These are phyloP conservation scores for Mastigias papua DNA, from an alignment of 30 jellyfish, hydroid and myxozoan genomes.

Conservation along the genomic window DNA sequence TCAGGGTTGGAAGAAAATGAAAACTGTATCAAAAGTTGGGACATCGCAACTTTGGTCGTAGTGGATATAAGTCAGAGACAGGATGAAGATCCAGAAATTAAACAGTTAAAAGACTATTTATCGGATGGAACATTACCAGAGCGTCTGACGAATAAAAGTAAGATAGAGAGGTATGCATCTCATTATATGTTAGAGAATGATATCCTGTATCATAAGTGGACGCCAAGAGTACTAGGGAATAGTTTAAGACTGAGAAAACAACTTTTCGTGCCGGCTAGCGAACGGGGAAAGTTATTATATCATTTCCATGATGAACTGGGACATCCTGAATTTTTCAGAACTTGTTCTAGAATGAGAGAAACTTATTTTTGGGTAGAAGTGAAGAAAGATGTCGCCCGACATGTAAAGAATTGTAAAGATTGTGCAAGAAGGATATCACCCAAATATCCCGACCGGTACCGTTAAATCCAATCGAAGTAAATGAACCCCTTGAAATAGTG, in stretches of 20 bases:
- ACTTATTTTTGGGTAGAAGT: constrained; percentile 1
- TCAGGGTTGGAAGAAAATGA: not conserved
- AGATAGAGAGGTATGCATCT: not conserved
- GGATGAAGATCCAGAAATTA: not conserved
- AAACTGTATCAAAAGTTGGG: not conserved
- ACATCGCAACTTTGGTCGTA: not conserved
- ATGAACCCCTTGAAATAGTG: constrained; percentile 46
- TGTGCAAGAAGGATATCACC: constrained; percentile 26
- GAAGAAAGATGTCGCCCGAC: constrained; percentile 24
- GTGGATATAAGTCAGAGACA: not conserved
- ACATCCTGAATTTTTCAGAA: not conserved
- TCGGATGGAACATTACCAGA: not conserved
- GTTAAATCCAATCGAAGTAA: constrained; percentile 5
- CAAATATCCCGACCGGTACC: not conserved
- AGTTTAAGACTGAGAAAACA: not conserved
- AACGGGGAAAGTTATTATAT: constrained; percentile 3
- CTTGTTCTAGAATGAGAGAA: not conserved
- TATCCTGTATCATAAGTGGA: constrained; percentile 18
- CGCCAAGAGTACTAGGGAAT: not conserved
- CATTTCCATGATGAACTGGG: constrained; percentile 10
- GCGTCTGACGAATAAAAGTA: not conserved
- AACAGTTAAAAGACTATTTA: constrained; percentile 10
- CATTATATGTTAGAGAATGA: constrained; percentile 10
- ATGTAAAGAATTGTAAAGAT: constrained; percentile 4
- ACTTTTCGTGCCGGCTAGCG: constrained; percentile 32